Base-by-base conservation (phyloP, 2,888 invertebrate species). In the Amphipyra tragopoginis region DNA sequence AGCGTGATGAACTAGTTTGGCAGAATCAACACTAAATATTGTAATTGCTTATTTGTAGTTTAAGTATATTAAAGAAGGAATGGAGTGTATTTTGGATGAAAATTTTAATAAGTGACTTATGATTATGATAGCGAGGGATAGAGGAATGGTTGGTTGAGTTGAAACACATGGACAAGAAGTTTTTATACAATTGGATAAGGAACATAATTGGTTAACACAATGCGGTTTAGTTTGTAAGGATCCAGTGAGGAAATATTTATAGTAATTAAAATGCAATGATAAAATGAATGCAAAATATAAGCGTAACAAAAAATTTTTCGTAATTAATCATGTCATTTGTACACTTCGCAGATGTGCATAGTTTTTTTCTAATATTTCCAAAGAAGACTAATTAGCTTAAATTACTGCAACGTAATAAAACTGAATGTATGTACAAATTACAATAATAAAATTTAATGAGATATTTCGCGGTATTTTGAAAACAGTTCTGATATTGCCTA, bases 381-480 rank as follows among this genome's bases (percentile, higher is more conserved):
- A 61, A 59, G 70, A 61, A 43, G 38, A 59, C 45, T 60, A 79
- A 71, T 75, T 75, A 67, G 49, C 38, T 40, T 29, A 49, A 29
- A 62, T 79, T 66, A 61, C 64, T 47, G 44, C 50, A 71, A 59
- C 10, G 63, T 38, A 69, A 71, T 65, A 58, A 56, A 52, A 66
- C 65, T 38, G 39, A 65, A 63, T 80, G 66, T 63, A 63, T 80
- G 66, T 63, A 77, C 55, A 67, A 68, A 70, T 69, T 77, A 60
- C 64, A 72, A 65, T 67, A 72, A 72, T 67, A 72, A 72, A 73
- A 74, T 63, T 75, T 75, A 74, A 82, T 79, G 80, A 84, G 82
- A 82, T 75, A 80, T 84, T 78, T 86, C 77, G 77, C 83, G 75
- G 75, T 75, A 84, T 86, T 85, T 84, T 89, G 65, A 66, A 77